phyloP scores from a whole-genome alignment of 2,888 invertebrate genomes.

The Thelaira solivaga region DNA sequence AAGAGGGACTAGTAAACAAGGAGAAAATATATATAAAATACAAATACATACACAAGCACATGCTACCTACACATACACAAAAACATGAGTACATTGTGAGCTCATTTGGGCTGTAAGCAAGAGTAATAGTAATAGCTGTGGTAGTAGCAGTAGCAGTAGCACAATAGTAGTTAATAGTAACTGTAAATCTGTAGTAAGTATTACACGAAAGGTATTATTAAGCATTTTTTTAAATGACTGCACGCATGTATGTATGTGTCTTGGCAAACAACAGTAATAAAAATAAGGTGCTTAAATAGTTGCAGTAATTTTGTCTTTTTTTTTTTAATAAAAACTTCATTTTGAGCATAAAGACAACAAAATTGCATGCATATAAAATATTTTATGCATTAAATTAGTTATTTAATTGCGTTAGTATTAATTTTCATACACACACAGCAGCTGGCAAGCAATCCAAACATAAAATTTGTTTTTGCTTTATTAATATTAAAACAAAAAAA shows the following conservation, averaged over 20 bases:
- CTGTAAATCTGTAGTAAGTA: slow-evolving; percentile 12
- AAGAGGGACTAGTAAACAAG: slow-evolving; percentile 7
- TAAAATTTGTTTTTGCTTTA: too few relatives aligned
- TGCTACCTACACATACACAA: too few relatives aligned
- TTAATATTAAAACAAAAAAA: too few relatives aligned
- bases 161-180: background rate
- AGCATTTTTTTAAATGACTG: background rate
- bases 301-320: background rate
- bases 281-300: background rate
- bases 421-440: slow-evolving; percentile 14
- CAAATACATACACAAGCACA: slow-evolving; percentile 9
- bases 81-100: background rate
- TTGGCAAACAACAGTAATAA: slow-evolving; percentile 50
- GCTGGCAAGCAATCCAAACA: slow-evolving; percentile 20
- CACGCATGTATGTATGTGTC: background rate
- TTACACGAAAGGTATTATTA: slow-evolving; percentile 38
- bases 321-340: background rate
- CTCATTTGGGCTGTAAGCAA: background rate
- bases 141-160: background rate
- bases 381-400: slow-evolving; percentile 7
- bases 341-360: background rate
- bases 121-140: background rate
- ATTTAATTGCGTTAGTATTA: background rate
- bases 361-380: slow-evolving; percentile 14
- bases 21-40: slow-evolving; percentile 2